Conservation (phyloP, 53 echinoderm and acorn worm genomes). For the Temnopleurus reevesii region DNA sequence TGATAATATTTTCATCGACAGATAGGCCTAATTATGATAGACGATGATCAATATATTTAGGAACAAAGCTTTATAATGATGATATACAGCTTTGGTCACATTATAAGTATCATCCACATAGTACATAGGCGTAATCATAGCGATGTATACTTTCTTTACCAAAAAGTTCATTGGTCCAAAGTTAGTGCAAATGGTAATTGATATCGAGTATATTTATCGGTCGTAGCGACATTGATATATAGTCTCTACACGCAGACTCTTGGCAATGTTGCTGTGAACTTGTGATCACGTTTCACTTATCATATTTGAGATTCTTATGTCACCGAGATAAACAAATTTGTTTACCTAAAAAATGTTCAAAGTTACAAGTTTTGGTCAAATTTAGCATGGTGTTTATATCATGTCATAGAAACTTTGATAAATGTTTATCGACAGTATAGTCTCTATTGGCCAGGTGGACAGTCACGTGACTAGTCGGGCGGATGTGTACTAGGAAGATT, state of each 20-base stretch:
- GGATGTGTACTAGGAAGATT: conserved; percentile 99
- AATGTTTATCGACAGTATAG: conserved; percentile 55
- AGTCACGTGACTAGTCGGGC: conserved; percentile 97
- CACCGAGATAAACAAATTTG: conserved; percentile 58
- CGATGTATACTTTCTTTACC: not conserved
- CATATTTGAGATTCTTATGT: conserved; percentile 56
- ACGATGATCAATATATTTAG: too few species aligned
- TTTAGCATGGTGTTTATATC: not conserved
- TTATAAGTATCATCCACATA: not conserved
- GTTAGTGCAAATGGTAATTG: not conserved
- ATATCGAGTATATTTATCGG: not conserved
- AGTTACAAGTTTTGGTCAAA: conserved; percentile 59
- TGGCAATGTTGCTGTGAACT: not conserved
- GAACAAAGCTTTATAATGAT: not conserved
- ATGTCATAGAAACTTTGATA: conserved; percentile 31
- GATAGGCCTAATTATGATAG: too few species aligned
- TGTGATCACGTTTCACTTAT: conserved; percentile 45
- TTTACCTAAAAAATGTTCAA: conserved; percentile 34
- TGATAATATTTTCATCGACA: too few species aligned
- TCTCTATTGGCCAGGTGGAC: conserved; percentile 94
- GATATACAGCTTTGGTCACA: not conserved
- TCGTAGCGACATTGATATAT: not conserved
- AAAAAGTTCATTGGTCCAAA: not conserved
- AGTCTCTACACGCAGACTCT: not conserved
- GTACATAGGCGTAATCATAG: not conserved